A percentile compares a stretch with the other conserved stretches of the same genome.
Evolutionary conservation across 2,113 vertebrate genomes (phyloP).

Genomic region (Coregonus clupeaformis): DNA sequence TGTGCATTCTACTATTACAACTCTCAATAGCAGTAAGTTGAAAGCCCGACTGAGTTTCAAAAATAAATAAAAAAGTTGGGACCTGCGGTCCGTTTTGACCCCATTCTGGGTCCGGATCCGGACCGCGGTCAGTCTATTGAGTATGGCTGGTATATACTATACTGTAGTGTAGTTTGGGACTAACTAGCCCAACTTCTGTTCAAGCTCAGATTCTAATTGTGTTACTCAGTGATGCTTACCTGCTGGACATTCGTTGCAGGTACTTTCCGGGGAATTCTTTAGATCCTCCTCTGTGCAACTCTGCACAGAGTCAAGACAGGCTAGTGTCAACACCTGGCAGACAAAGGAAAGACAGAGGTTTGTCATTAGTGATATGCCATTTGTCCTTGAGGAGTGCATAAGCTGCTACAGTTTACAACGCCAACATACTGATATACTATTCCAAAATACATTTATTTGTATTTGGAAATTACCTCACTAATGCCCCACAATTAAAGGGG

Average conservation of each 20-base stretch:
- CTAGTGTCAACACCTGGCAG: slow-evolving; percentile 45
- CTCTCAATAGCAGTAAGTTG: no score
- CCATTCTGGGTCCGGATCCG: no score
- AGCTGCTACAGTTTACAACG: background rate
- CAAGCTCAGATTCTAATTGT: background rate
- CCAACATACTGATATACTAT: background rate
- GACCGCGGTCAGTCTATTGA: no score
- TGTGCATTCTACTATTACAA: no score
- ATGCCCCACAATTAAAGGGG: no score
- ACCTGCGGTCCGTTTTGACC: no score
- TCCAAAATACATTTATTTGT: no score
- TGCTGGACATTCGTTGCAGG: background rate
- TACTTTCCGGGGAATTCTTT: background rate
- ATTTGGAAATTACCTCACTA: no score
- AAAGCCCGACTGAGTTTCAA: no score
- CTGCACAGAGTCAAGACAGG: slow-evolving; percentile 17
- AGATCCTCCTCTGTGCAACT: background rate
- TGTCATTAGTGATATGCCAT: background rate
- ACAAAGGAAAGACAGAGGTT: background rate
- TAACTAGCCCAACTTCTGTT: background rate
- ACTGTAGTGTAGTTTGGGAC: background rate
- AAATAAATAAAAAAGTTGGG: no score
- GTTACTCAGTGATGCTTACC: slow-evolving; percentile 36
- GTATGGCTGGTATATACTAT: no score
- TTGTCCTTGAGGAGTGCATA: background rate